Evolutionary conservation across 2,113 vertebrate species (phyloP).

Genomic region (Protomyctophum bolini): DNA sequence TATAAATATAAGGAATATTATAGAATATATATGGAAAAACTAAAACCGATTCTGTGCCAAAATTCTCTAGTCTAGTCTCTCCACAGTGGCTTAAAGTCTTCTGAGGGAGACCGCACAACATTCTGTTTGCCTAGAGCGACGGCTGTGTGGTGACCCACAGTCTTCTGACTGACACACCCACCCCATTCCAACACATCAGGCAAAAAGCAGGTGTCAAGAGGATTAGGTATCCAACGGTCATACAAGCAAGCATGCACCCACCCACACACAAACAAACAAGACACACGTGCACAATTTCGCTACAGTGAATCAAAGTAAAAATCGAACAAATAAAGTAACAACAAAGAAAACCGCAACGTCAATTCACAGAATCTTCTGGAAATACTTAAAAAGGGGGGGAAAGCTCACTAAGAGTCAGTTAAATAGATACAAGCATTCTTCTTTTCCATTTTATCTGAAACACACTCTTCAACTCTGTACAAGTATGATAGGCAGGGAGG

Average conservation of each 20-base stretch:
- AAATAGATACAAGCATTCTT: background rate
- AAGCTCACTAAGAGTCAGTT: too few species aligned
- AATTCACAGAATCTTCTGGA: too few species aligned
- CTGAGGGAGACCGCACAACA: too few species aligned
- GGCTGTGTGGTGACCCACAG: background rate
- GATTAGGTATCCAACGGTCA: background rate
- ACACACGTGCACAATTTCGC: background rate
- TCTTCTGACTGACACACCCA: background rate
- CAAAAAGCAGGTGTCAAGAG: background rate
- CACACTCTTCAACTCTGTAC: background rate
- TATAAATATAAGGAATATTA: too few species aligned
- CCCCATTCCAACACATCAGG: conserved; percentile 7
- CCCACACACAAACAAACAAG: background rate
- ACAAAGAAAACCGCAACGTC: background rate
- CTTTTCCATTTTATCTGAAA: background rate
- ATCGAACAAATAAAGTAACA: too few species aligned
- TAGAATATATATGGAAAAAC: too few species aligned
- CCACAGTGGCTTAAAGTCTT: too few species aligned
- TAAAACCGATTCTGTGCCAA: too few species aligned
- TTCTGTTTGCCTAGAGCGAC: too few species aligned
- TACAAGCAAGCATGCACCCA: background rate
- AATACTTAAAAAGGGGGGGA: too few species aligned
- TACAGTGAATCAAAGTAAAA: background rate
- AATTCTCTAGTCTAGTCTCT: too few species aligned
- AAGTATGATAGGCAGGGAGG: background rate